phyloP scores from a whole-genome alignment of 2,797 vertebrate species.

The Chaunax sp. region DNA sequence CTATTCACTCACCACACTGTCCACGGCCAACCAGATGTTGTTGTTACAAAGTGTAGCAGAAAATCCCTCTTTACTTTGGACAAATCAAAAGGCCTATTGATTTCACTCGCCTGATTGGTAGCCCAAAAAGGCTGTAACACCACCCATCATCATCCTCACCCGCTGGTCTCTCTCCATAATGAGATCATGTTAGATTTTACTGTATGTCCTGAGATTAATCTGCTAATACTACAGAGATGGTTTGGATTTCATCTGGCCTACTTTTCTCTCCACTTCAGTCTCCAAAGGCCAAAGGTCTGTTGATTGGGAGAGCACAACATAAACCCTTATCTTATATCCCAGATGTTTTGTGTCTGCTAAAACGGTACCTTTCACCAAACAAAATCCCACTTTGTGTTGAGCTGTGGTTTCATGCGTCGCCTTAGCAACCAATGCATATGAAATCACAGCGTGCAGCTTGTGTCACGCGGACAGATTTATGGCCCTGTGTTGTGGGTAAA shows the following conservation, averaged over 20 bases:
- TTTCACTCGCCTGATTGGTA: slow-evolving; percentile 59
- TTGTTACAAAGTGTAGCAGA: slow-evolving; percentile 58
- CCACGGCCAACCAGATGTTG: slow-evolving; percentile 78
- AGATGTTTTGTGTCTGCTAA: slow-evolving; percentile 44
- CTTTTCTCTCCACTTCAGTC: slow-evolving; percentile 40
- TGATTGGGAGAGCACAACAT: slow-evolving; percentile 34
- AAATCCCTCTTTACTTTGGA: slow-evolving; percentile 61
- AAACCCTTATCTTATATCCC: slow-evolving; percentile 49
- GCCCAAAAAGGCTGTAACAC: slow-evolving; percentile 61
- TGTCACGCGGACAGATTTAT: slow-evolving; percentile 75
- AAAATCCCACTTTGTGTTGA: slow-evolving; percentile 63
- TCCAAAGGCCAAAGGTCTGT: slow-evolving; percentile 58
- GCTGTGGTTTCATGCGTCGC: slow-evolving; percentile 71
- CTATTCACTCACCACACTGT: slow-evolving; percentile 56
- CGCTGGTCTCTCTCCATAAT: slow-evolving; percentile 59
- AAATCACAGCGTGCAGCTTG: slow-evolving; percentile 72
- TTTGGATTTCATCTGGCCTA: slow-evolving; percentile 62
- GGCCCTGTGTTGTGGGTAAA: slow-evolving; percentile 72
- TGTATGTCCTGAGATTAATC: slow-evolving; percentile 71
- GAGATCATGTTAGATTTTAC: slow-evolving; percentile 70
- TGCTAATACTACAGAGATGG: slow-evolving; percentile 63
- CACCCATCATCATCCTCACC: slow-evolving; percentile 52
- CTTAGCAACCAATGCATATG: slow-evolving; percentile 78
- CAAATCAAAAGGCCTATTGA: slow-evolving; percentile 68
- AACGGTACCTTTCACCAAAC: slow-evolving; percentile 57